These are phyloP conservation scores for Phalacrocorax aristotelis DNA, from an alignment of 2,113 vertebrate species.

Conservation along the genomic window DNA sequence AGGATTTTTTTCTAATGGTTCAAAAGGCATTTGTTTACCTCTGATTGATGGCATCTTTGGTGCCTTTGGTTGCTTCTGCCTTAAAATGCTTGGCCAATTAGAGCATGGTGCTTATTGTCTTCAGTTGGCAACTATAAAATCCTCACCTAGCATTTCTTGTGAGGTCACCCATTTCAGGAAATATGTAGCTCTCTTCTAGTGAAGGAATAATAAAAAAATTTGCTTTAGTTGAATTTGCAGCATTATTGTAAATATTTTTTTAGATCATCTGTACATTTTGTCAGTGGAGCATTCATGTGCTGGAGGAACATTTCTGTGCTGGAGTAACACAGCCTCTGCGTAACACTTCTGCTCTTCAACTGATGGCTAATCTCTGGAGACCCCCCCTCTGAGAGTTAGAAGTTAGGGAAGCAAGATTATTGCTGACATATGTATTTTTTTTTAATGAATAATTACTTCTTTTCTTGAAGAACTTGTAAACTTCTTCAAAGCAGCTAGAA, in stretches of 20 bases:
- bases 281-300: constrained; percentile 14
- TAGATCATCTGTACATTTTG: constrained; percentile 58
- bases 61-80: constrained; percentile 18
- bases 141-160: constrained; percentile 11
- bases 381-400: not conserved
- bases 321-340: constrained; percentile 13
- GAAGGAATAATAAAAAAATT: constrained; percentile 17
- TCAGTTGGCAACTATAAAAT: not conserved
- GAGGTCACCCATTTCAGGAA: constrained; percentile 4
- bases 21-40: not conserved
- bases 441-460: constrained; percentile 21
- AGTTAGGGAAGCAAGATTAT: constrained; percentile 25
- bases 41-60: not conserved
- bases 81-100: not conserved
- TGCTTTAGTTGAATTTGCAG: constrained; percentile 39
- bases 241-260: constrained; percentile 69
- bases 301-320: constrained; percentile 19
- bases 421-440: not conserved
- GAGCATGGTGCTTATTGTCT: not conserved
- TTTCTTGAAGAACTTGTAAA: constrained; percentile 67
- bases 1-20: not conserved
- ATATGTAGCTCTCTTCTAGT: not conserved
- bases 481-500: not conserved
- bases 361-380: constrained; percentile 14
- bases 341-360: constrained; percentile 46